Base-by-base conservation (phyloP, 1,140 invertebrate genomes). In the Vanessa tameamea region DNA sequence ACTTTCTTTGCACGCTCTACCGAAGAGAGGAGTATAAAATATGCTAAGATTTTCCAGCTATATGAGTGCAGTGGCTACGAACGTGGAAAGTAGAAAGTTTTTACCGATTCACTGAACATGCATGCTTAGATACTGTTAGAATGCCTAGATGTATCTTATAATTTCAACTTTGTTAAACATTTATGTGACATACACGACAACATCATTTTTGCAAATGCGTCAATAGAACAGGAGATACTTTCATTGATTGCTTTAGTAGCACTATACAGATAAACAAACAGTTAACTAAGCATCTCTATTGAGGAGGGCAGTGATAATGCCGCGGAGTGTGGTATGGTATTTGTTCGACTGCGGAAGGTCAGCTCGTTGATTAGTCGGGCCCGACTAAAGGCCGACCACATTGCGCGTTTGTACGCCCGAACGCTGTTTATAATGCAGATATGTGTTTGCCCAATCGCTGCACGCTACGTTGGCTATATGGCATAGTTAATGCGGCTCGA, bases 341-440 rank as follows among this genome's bases (percentile, higher is more conserved):
- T 89, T 87, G 90, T 89, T 87, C 82, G 84, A 82, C 81, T 83
- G 83, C 82, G 84, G 85, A 91, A 92, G 88, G 90, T 91, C 90
- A 91, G 89, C 79, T 77, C 88, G 90, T 92, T 92, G 90, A 92
- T 92, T 92, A 92, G 90, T 85, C 86, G 85, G 84, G 87, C 83
- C 80, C 86, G 88, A 86, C 88, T 90, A 91, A 90, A 92, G 90
- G 89, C 88, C 85, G 83, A 92, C 90, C 89, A 89, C 90, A 92
- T 86, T 81, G 87, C 88, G 86, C 89, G 91, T 93, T 93, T 92
- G 91, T 92, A 88, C 85, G 83, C 86, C 83, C 89, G 87, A 84
- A 87, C 86, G 84, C 89, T 93, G 92, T 93, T 93, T 93, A 93
- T 93, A 93, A 93, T 93, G 92, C 90, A 93, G 92, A 93, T 93